Percentiles rank a stretch among this genome's conserved stretches.
Evolutionary conservation across 2,888 invertebrate species (phyloP).

Genomic region (Eurois occulta): DNA sequence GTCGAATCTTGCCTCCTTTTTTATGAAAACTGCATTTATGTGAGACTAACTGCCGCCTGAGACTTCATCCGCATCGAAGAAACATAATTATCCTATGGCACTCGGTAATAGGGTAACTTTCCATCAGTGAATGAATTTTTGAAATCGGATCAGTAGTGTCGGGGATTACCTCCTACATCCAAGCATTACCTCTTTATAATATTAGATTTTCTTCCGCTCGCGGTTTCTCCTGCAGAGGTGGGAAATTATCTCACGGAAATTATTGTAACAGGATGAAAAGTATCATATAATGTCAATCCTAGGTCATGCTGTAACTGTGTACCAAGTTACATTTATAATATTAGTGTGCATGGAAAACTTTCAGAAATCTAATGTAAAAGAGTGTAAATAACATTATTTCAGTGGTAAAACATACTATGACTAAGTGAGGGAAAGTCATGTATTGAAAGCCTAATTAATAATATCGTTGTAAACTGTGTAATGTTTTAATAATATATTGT

Average conservation of each 20-base stretch:
- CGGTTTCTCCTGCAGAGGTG: not conserved
- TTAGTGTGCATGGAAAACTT: not conserved
- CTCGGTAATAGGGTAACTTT: not conserved
- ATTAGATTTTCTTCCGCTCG: not conserved
- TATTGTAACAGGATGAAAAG: too few species aligned
- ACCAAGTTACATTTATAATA: not conserved
- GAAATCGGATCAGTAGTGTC: not conserved
- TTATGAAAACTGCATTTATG: not conserved
- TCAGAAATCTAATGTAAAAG: too few species aligned
- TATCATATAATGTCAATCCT: too few species aligned
- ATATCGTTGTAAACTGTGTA: conserved; percentile 10
- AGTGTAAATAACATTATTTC: not conserved
- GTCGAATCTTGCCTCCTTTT: not conserved
- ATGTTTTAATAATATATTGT: conserved; percentile 29
- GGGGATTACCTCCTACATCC: not conserved
- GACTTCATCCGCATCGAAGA: not conserved
- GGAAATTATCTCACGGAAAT: not conserved
- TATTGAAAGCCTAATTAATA: conserved; percentile 21
- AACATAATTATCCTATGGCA: not conserved
- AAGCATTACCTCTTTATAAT: not conserved
- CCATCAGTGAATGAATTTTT: not conserved
- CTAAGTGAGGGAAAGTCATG: conserved; percentile 23
- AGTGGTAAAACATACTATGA: conserved; percentile 7
- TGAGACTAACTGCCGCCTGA: too few species aligned
- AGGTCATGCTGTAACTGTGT: not conserved